Conservation (phyloP, 2,888 invertebrate genomes). For the Antheraea assamensis region DNA sequence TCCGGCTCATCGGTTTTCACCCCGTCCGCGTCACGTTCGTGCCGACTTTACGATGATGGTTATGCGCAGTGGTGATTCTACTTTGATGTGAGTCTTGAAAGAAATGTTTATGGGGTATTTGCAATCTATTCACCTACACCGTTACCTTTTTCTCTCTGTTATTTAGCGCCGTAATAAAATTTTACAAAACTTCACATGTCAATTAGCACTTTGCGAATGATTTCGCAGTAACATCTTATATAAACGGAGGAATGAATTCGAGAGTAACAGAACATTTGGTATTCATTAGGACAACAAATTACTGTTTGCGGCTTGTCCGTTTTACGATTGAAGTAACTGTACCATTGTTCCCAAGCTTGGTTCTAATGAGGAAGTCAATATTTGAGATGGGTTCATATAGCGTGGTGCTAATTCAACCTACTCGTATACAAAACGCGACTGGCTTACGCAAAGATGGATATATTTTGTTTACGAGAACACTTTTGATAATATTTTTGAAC, state of each 20-base stretch:
- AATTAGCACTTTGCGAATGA: conserved; percentile 11
- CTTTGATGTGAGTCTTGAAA: conserved; percentile 56
- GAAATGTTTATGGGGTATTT: conserved; percentile 32
- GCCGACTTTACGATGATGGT: conserved; percentile 55
- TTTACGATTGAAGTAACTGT: conserved; percentile 61
- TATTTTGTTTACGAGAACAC: not conserved
- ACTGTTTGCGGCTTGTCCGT: conserved; percentile 55
- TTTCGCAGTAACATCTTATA: conserved; percentile 12
- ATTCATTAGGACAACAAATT: conserved; percentile 28
- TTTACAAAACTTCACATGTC: conserved; percentile 4
- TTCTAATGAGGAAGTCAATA: conserved; percentile 79
- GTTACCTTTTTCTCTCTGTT: conserved; percentile 12
- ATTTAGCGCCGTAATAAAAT: conserved; percentile 13
- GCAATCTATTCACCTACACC: conserved; percentile 14
- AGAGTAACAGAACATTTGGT: not conserved
- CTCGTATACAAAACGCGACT: conserved; percentile 41
- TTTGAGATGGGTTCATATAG: conserved; percentile 58
- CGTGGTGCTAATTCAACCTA: conserved; percentile 52
- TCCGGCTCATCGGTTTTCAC: conserved; percentile 56
- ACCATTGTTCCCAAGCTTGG: conserved; percentile 63
- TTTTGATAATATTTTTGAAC: too few relatives aligned
- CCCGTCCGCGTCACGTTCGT: conserved; percentile 51
- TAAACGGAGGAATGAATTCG: not conserved
- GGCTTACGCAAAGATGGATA: conserved; percentile 16
- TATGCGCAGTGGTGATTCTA: conserved; percentile 36